Percentiles rank a stretch among this genome's conserved stretches.
phyloP scores from a whole-genome alignment of 64 coral and sea anemone genomes.

The Dendrophyllia cribrosa region DNA sequence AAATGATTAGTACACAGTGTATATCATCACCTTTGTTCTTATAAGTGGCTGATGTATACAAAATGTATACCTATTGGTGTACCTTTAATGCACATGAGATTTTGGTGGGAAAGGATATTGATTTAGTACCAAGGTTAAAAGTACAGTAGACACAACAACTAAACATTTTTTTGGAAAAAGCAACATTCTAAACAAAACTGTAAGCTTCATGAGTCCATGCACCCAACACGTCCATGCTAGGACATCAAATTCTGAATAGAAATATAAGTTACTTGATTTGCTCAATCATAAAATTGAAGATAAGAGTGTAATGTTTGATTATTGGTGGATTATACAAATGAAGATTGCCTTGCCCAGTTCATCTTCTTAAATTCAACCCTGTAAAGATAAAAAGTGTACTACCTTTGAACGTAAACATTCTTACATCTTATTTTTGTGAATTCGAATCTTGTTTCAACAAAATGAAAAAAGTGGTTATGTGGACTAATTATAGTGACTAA shows the following conservation, averaged over 20 bases:
- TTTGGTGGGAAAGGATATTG: conserved; percentile 6
- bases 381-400: conserved; percentile 5
- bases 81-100: neutral
- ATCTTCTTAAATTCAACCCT: conserved; percentile 4
- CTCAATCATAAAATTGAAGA: neutral
- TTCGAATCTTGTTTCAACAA: neutral
- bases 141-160: conserved; percentile 6
- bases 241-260: conserved; percentile 1
- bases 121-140: neutral
- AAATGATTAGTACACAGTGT: too few relatives aligned
- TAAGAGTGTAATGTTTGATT: neutral
- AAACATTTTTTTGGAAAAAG: conserved; percentile 4
- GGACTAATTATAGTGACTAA: neutral
- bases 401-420: neutral
- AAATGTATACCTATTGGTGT: conserved; percentile 7
- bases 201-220: conserved; percentile 7
- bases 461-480: conserved; percentile 1
- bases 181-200: neutral
- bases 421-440: conserved; percentile 5
- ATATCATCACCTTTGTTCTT: neutral
- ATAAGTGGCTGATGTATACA: neutral
- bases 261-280: neutral
- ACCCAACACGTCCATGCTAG: neutral
- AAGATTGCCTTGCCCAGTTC: neutral
- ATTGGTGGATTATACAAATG: neutral